Evolutionary conservation across 2,797 vertebrate species (phyloP), one percentile per base, ranked within the genome.

Genomic region (Acrossocheilus wenchowensis): DNA sequence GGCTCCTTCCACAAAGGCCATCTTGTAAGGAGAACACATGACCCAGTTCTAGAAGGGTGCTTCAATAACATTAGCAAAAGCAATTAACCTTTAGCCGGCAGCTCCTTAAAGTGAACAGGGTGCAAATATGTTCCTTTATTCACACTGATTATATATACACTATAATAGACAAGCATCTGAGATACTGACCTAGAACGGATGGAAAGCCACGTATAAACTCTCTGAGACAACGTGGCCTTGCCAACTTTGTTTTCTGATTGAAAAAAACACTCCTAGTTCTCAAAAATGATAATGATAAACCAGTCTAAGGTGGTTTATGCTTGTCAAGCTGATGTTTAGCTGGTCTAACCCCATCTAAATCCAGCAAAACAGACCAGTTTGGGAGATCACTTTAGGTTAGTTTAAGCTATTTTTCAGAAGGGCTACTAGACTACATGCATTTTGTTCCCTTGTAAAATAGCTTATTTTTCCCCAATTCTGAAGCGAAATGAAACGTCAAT

Each of bases 31-130:
- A 82, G 85, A 54, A 60, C 77, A 80, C 86, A 74, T 71, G 88
- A 89, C 90, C 88, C 86, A 89, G 83, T 90, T 90, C 85, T 66
- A 72, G 39, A 88, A 50, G 41, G 69, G 86, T 72, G 80, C 78
- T 72, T 87, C 90, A 86, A 90, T 88, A 89, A 89, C 88, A 90
- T 90, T 89, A 89, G 83, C 86, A 75, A 87, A 90, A 90, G 87
- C 90, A 89, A 89, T 90, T 90, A 90, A 90, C 90, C 90, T 90
- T 89, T 90, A 88, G 87, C 90, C 88, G 7, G 81, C 77, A 88
- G 90, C 90, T 87, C 45, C 62, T 83, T 88, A 84, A 86, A 88
- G 84, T 75, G 66, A 89, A 87, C 72, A 80, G 36, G 45, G 83
- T 79, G 72, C 73, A 81, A 87, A 86, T 54, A 78, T 36, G 9